Evolutionary conservation across 2,888 invertebrate species (phyloP), one percentile per base, ranked within the genome.

Genomic region (Dicycla oo): DNA sequence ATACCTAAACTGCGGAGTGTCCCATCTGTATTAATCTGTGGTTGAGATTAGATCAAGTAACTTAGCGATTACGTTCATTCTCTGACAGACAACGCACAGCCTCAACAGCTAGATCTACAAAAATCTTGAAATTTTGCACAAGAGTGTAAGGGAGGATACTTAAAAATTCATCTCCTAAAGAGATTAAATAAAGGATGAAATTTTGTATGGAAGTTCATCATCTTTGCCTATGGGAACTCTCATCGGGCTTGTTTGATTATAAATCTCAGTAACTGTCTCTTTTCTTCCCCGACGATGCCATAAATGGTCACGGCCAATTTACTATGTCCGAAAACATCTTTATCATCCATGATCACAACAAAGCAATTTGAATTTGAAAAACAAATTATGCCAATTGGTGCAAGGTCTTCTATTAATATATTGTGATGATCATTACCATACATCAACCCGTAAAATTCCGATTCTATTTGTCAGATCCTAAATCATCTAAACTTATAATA

Each of bases 301-400:
- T n/a, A 11, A 61, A 26, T 20, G 10, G 15, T n/a, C 6, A 30
- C n/a, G 3, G 10, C n/a, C 10, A 62, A 62, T 62, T 10, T 18
- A 53, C 10, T 10, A 30, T 18, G 30, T 10, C 62, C 11, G 13
- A 23, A 18, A 40, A 78, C 51, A 54, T 47, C 38, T 77, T 40
- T 8, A 45, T 71, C 38, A 26, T 0, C 4, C 43, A 23, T 38
- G 34, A 70, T 30, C 20, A 71, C 58, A 78, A 78, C 72, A 40
- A 71, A 74, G 30, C 78, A 74, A 78, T 74, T 74, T 78, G 73
- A 74, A 74, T 74, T 30, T 78, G 45, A 72, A 78, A 71, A 73
- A 74, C 78, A 78, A 74, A 78, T 78, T 74, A 71, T 60, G 30
- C 78, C 74, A 74, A 74, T 74, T 74, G 72, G 23, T 18, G 38